phyloP scores from a whole-genome alignment of 2,888 invertebrate species.

The Chymomyza fuscimana region DNA sequence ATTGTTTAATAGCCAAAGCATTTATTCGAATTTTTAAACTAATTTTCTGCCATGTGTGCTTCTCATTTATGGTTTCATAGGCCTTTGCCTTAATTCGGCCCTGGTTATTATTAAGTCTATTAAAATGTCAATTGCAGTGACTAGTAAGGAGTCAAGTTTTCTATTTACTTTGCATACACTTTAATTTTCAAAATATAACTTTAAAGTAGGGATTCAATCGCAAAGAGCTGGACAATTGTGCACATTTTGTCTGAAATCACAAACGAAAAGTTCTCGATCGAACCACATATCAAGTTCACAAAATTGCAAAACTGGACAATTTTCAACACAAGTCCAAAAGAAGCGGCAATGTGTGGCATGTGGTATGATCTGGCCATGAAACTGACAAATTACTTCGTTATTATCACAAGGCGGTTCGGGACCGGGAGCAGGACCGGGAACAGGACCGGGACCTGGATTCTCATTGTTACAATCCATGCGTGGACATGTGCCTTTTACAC shows the following conservation, averaged over 20 bases:
- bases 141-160: constrained; percentile 33
- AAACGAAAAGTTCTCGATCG: constrained; percentile 42
- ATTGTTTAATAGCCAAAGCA: too few relatives aligned
- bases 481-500: constrained; percentile 51
- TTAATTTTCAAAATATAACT: not conserved
- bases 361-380: constrained; percentile 48
- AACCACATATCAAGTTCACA: constrained; percentile 61
- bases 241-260: constrained; percentile 44
- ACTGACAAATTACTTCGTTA: constrained; percentile 34
- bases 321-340: constrained; percentile 50
- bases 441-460: not conserved
- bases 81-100: too few relatives aligned
- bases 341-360: constrained; percentile 51
- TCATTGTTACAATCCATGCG: constrained; percentile 35
- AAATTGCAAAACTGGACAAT: constrained; percentile 49
- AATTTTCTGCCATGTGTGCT: too few relatives aligned
- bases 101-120: constrained; percentile 29
- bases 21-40: too few relatives aligned
- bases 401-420: constrained; percentile 21
- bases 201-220: constrained; percentile 26
- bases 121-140: constrained; percentile 58
- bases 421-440: not conserved
- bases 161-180: not conserved
- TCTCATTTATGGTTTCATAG: too few relatives aligned
- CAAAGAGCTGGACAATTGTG: constrained; percentile 45